Evolutionary conservation across 2,888 invertebrate species (phyloP).

Genomic region (Euplagia quadripunctaria): DNA sequence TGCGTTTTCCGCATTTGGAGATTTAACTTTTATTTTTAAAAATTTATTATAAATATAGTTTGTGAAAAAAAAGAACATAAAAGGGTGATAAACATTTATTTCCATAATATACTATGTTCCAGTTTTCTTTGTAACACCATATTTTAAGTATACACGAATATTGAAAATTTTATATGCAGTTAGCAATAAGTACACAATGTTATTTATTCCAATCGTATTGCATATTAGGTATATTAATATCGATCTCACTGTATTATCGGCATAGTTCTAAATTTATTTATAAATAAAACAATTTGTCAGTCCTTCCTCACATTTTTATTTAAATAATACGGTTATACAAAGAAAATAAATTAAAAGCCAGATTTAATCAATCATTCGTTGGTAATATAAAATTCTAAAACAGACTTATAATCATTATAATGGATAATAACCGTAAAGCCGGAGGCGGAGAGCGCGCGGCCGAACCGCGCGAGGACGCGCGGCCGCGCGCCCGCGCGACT

Average conservation of each 20-base stretch:
- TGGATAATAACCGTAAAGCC: constrained; percentile 73
- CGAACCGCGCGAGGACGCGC: constrained; percentile 18
- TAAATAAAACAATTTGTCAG: constrained; percentile 86
- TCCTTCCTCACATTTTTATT: constrained; percentile 83
- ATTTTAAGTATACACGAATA: constrained; percentile 82
- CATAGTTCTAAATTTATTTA: constrained; percentile 63
- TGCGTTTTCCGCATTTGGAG: constrained; percentile 85
- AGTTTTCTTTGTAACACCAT: constrained; percentile 86
- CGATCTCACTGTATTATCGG: constrained; percentile 62
- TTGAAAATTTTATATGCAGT: constrained; percentile 66
- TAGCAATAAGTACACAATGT: constrained; percentile 79
- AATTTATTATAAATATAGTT: constrained; percentile 13
- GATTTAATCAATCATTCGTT: constrained; percentile 86
- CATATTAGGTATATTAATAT: constrained; percentile 51
- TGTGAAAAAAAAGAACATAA: constrained; percentile 62
- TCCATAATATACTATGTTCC: constrained; percentile 84
- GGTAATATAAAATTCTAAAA: constrained; percentile 88
- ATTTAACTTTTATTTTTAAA: constrained; percentile 12
- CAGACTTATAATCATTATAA: constrained; percentile 82
- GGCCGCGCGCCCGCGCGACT: constrained; percentile 40
- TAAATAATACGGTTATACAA: constrained; percentile 87
- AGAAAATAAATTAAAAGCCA: constrained; percentile 86
- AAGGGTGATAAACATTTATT: constrained; percentile 85
- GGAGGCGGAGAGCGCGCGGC: constrained; percentile 46
- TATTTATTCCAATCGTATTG: constrained; percentile 57